Base-by-base conservation (phyloP, 2,113 vertebrate species). In the Cephalopterus ornatus region DNA sequence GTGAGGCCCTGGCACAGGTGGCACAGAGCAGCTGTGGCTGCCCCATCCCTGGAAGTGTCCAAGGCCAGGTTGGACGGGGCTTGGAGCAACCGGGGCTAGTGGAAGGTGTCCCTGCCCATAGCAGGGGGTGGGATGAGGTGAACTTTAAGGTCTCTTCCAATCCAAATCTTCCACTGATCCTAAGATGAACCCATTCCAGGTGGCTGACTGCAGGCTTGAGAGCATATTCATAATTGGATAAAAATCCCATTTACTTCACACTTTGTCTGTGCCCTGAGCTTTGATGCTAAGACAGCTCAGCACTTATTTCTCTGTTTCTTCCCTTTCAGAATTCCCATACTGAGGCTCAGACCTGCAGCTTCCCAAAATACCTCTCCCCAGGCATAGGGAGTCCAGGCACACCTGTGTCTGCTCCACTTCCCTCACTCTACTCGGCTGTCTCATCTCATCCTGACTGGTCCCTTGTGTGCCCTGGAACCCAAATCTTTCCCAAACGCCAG, bases 1-100 rank as follows among this genome's bases (percentile, higher is more conserved):
- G 12, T 10, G 30, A 70, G 41, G 30, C 26, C 35, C 35, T 47
- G 41, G 47, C n/a, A 76, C 30, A 70, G 26, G 30, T 2, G 55
- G 14, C 35, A 5, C 47, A 35, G 63, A 42, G 26, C 23, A 84
- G 26, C 63, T 76, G 41, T 20, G 71, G 30, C 26, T 76, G 26
- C 35, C 9, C 21, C n/a, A 28, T 35, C 5, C 18, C 30, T 76
- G 55, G 21, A 37, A 55, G 17, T 62, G 35, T 49, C 21, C 30
- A 35, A 70, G 49, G 32, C 1, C 26, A 49, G 6, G 30, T 0
- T 83, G 55, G 63, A 32, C 0, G 0, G 30, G 55, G 4, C 12
- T 62, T 76, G 21, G 14, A 83, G 55, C n/a, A 61, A 12, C 9
- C 21, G 23, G 47, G 11, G 14, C 7, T 16, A 41, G 52, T 35